Base-by-base conservation (phyloP, 2,888 invertebrate species). In the Nematopogon swammerdamellus region DNA sequence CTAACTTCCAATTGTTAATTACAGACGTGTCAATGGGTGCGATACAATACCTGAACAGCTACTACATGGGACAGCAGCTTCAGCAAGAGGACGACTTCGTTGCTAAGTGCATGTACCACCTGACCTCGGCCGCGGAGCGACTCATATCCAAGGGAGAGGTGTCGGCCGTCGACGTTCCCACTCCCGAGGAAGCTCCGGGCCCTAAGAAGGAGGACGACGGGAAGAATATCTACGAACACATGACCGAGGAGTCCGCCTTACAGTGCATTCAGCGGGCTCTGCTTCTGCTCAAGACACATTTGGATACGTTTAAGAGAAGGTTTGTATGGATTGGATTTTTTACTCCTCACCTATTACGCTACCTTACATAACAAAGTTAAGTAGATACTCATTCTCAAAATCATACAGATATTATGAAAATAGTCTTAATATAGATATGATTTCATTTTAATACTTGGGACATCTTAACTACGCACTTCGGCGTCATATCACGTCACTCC, bases 31-130 rank as follows among this genome's bases (percentile, higher is more conserved):
- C 95, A 55, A 88, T 95, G 86, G 91, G 95, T 2, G 95, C 96
- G 1, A 96, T 96, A 58, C 94, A 95, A 65, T 95, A 95, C 65
- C 82, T 97, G 50, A 97, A 96, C 68, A 89, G 90, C 62, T 95
- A 94, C 70, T 97, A 96, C 70, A 94, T 96, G 86, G 92, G 93
- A 6, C 91, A 94, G 53, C 92, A 93, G 63, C 68, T 96, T 44
- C 91, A 94, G 57, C 88, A 93, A 59, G 96, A 96, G 70, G 90
- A 91, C 52, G 95, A 96, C 63, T 97, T 97, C 67, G 91, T 97
- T 1, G 86, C 92, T 44, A 89, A 94, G 57, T 96, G 96, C 66
- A 96, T 96, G 95, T 89, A 90, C 48, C 92, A 94, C 67, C 80
- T 96, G 44, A 88, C 89, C 29, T 91, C 90, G 44, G 92, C 94